These are phyloP conservation scores for Liopterus haemorrhoidalis DNA, from an alignment of 2,888 invertebrate species.

Conservation along the genomic window DNA sequence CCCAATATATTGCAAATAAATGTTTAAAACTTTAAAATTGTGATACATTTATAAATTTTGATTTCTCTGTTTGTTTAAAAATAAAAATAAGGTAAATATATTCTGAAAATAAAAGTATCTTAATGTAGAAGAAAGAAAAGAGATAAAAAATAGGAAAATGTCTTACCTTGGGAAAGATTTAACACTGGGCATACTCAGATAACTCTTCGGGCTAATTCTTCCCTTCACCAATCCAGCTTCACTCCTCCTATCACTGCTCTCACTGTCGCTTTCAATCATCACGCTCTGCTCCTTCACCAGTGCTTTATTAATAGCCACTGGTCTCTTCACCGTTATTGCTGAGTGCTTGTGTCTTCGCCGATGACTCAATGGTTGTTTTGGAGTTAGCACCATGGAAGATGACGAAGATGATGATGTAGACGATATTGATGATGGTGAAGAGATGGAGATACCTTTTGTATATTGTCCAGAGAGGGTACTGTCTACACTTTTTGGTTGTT, in stretches of 20 bases:
- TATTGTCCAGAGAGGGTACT: no score
- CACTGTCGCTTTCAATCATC: slow-evolving; percentile 11
- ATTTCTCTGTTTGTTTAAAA: no score
- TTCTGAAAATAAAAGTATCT: no score
- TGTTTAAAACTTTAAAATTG: no score
- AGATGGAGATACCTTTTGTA: no score
- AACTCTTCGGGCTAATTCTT: slow-evolving; percentile 60
- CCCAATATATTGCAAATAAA: neutral
- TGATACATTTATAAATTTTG: no score
- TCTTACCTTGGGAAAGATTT: slow-evolving; percentile 71
- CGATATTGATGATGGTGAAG: no score
- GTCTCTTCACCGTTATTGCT: slow-evolving; percentile 9
- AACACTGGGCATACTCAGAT: slow-evolving; percentile 80
- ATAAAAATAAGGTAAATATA: no score
- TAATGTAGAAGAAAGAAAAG: neutral
- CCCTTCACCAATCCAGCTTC: slow-evolving; percentile 38
- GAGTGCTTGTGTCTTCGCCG: slow-evolving; percentile 4
- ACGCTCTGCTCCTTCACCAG: slow-evolving; percentile 14
- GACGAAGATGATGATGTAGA: slow-evolving; percentile 19
- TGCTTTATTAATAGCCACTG: slow-evolving; percentile 15
- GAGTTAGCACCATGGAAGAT: slow-evolving; percentile 18
- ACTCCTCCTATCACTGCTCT: slow-evolving; percentile 31
- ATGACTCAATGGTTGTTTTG: slow-evolving; percentile 12
- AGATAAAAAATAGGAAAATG: neutral
- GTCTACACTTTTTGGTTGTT: no score